These are phyloP conservation scores for Phoenicopterus ruber DNA, from an alignment of 2,113 vertebrate genomes.

Conservation along the genomic window DNA sequence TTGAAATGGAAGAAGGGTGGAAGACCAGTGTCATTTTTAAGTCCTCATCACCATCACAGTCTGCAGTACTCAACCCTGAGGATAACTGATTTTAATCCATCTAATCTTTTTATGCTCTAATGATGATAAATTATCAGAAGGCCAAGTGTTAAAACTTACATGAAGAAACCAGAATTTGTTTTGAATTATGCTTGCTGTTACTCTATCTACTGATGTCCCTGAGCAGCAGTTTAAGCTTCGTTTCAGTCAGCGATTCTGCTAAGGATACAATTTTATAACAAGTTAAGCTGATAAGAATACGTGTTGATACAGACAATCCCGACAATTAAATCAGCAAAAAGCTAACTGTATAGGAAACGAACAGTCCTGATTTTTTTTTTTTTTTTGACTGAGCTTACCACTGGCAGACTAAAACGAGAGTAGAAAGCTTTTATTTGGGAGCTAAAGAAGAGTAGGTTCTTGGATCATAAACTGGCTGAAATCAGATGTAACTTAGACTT, in stretches of 20 bases:
- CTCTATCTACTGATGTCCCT: not conserved
- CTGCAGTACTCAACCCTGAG: not conserved
- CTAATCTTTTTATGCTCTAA: not conserved
- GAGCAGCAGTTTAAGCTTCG: not conserved
- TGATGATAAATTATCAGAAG: not conserved
- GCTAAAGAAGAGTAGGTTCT: not conserved
- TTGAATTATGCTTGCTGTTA: not conserved
- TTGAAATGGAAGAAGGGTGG: not conserved
- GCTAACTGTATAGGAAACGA: not conserved
- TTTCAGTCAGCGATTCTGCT: not conserved
- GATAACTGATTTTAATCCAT: not conserved
- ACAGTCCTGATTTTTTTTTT: not conserved
- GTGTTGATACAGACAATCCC: not conserved
- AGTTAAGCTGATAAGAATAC: not conserved
- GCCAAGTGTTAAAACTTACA: not conserved
- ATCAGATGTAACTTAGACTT: not conserved
- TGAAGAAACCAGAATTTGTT: not conserved
- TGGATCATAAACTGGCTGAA: not conserved
- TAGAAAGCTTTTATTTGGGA: not conserved
- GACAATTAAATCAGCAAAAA: not conserved
- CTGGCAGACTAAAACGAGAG: not conserved
- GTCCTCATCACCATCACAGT: not conserved
- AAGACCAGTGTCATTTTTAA: not conserved
- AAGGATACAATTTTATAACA: not conserved
- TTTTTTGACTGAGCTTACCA: not conserved